These are phyloP conservation scores for Drosophila pseudoobscura DNA, from an alignment of 1,140 invertebrate genomes.

Conservation along the genomic window DNA sequence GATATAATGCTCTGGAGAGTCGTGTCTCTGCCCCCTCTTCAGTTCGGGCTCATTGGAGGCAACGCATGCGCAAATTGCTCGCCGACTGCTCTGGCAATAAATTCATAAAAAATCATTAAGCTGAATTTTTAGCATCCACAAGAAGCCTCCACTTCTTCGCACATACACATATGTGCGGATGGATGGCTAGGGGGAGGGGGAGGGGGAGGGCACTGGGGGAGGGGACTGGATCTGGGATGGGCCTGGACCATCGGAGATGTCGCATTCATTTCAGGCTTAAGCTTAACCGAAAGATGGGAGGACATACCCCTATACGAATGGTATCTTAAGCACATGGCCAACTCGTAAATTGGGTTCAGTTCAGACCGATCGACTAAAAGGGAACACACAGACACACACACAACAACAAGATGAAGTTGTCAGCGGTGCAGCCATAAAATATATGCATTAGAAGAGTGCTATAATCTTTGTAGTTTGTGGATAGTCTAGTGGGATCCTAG, in stretches of 20 bases:
- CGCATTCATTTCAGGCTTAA: slow-evolving; percentile 75
- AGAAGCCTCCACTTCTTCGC: slow-evolving; percentile 47
- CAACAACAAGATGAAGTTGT: slow-evolving; percentile 17
- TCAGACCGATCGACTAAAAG: not conserved
- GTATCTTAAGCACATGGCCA: slow-evolving; percentile 61
- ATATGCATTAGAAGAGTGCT: slow-evolving; percentile 12
- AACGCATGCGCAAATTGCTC: slow-evolving; percentile 77
- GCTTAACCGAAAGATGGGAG: slow-evolving; percentile 43
- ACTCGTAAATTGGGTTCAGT: slow-evolving; percentile 55
- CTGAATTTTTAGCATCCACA: slow-evolving; percentile 59
- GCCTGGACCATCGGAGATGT: slow-evolving; percentile 41
- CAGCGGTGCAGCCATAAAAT: slow-evolving; percentile 5
- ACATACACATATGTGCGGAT: slow-evolving; percentile 32
- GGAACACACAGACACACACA: not conserved
- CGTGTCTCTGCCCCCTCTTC: slow-evolving; percentile 21
- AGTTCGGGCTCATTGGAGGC: slow-evolving; percentile 71
- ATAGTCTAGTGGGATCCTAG: too few relatives aligned
- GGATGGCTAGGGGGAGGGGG: slow-evolving; percentile 24
- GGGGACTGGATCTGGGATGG: slow-evolving; percentile 14
- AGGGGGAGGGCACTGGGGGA: slow-evolving; percentile 3
- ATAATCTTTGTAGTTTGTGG: not conserved
- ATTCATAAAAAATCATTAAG: slow-evolving; percentile 81
- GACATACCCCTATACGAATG: slow-evolving; percentile 47
- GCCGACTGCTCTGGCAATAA: slow-evolving; percentile 74
- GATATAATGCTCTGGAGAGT: slow-evolving; percentile 27